Base-by-base conservation (phyloP, 2,113 vertebrate species). In the Vidua chalybeata region DNA sequence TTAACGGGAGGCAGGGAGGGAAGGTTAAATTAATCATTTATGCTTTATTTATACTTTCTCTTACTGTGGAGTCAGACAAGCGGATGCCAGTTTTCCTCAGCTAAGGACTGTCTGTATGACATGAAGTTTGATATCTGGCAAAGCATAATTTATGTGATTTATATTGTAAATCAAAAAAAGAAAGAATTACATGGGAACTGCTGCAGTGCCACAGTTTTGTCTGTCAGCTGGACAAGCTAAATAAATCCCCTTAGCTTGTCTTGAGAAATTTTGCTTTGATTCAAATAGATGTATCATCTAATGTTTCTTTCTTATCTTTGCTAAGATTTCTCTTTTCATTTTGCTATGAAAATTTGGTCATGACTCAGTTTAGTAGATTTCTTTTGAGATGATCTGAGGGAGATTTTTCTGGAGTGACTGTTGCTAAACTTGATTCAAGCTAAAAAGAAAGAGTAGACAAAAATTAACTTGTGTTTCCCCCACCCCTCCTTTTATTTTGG, bases 21-120 rank as follows among this genome's bases (percentile, higher is more conserved):
- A 97, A 98, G 97, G 96, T 94, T 97, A 98, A 98, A 99, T 99
- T 98, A 98, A 99, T 99, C 99, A 99, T 98, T 98, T 98, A 98
- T 94, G 98, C 98, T 97, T 98, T 96, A 98, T 98, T 98, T 98
- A 97, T 97, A 96, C 97, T 97, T 97, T 95, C 97, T 97, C 89
- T 95, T 95, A 93, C 95, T 94, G 89, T 82, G 85, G 83, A 97
- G 88, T 52, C 23, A n/a, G 96, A 97, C 66, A 96, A 97, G 96
- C 75, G 95, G 94, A 98, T 98, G 97, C 95, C 97, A 97, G 94
- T 94, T 96, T 98, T 97, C 97, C 95, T 91, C 96, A 82, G 84
- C 80, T 94, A 82, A 95, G 69, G 74, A 61, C 82, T 96, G 93
- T 94, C 95, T 97, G 64, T 61, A 43, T 97, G 97, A 95, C 92